These are phyloP conservation scores for Oegoconia quadripuncta DNA, from an alignment of 2,888 invertebrate species.

Conservation along the genomic window DNA sequence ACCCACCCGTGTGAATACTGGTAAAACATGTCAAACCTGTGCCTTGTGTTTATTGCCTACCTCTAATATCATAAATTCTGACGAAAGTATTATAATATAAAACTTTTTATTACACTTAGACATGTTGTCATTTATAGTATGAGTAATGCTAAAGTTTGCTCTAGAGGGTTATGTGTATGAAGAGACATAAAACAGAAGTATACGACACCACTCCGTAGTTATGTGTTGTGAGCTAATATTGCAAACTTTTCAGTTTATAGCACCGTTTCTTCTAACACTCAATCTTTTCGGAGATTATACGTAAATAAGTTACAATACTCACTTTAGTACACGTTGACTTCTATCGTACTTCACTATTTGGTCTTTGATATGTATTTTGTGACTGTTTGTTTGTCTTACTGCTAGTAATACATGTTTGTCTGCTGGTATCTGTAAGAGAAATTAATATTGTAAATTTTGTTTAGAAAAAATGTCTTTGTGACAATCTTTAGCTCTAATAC, in stretches of 20 bases:
- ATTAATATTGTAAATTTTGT: slow-evolving; percentile 5
- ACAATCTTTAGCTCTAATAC: background rate
- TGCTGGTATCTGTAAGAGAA: slow-evolving; percentile 74
- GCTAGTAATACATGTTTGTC: slow-evolving; percentile 87
- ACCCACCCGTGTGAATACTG: too few relatives aligned
- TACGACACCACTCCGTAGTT: too few relatives aligned
- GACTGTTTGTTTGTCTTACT: slow-evolving; percentile 87
- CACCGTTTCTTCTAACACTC: too few relatives aligned
- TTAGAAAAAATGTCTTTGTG: background rate
- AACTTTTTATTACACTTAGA: background rate
- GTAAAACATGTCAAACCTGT: too few relatives aligned
- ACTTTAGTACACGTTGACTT: slow-evolving; percentile 87
- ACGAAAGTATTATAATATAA: background rate
- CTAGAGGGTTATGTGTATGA: background rate
- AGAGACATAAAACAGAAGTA: background rate
- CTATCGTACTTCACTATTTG: slow-evolving; percentile 87
- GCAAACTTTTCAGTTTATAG: too few relatives aligned
- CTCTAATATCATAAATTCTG: background rate
- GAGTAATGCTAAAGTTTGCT: background rate
- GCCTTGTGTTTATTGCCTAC: too few relatives aligned
- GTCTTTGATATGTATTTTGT: slow-evolving; percentile 89
- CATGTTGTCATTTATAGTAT: background rate
- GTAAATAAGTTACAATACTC: slow-evolving; percentile 48
- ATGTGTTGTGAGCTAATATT: too few relatives aligned
- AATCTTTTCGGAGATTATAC: background rate